Conservation (phyloP, 30 jellyfish, hydroid and myxozoan species). For the Hydra vulgaris region DNA sequence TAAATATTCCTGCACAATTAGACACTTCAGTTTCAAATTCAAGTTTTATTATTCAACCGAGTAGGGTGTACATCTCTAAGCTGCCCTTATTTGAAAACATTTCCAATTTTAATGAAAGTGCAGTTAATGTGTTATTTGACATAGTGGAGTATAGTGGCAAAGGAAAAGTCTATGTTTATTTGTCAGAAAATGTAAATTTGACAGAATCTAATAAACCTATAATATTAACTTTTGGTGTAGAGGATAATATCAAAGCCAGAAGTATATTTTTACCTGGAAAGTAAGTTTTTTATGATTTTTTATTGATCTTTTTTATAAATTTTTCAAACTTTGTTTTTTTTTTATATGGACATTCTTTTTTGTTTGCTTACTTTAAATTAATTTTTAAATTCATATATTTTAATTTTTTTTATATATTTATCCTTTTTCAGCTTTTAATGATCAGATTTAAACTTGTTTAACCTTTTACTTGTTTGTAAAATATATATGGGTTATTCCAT, state of each 20-base stretch:
- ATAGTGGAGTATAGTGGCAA: neutral
- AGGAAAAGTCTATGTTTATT: conserved; percentile 10
- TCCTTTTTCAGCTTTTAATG: neutral
- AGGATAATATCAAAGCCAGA: conserved; percentile 11
- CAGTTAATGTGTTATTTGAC: conserved; percentile 4
- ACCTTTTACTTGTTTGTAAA: too few relatives aligned
- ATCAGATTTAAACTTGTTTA: too few relatives aligned
- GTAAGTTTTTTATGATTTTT: too few relatives aligned
- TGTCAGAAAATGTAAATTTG: conserved; percentile 13
- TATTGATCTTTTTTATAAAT: too few relatives aligned
- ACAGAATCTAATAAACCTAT: neutral
- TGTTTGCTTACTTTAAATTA: neutral
- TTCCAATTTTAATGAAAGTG: neutral
- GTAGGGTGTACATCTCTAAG: neutral
- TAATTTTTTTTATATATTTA: too few relatives aligned
- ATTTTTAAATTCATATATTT: too few relatives aligned
- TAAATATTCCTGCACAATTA: conserved; percentile 3
- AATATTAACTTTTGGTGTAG: neutral
- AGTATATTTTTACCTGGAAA: conserved; percentile 23
- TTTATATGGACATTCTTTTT: neutral
- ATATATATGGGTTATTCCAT: too few relatives aligned
- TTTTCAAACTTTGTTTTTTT: too few relatives aligned
- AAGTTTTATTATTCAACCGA: neutral
- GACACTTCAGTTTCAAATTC: neutral
- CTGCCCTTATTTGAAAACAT: neutral